Percentiles rank a stretch among this genome's conserved stretches.
These are phyloP conservation scores for Gymnosoma rotundatum DNA, from an alignment of 2,888 invertebrate species.

Conservation along the genomic window DNA sequence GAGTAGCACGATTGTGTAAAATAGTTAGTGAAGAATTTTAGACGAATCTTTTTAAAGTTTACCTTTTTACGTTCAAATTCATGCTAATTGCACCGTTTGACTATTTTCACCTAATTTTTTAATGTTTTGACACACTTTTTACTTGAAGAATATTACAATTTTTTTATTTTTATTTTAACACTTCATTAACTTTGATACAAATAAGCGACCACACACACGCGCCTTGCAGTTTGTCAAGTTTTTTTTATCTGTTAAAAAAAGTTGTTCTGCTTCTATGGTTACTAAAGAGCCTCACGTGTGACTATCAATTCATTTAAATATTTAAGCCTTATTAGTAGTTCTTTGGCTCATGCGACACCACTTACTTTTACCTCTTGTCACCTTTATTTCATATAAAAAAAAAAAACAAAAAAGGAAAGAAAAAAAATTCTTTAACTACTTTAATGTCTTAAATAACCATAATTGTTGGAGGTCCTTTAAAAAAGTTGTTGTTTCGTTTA, in stretches of 20 bases:
- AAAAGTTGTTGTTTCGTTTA: slow-evolving; percentile 19
- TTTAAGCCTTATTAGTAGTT: slow-evolving; percentile 52
- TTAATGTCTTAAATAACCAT: slow-evolving; percentile 63
- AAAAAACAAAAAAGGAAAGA: slow-evolving; percentile 5
- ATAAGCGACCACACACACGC: slow-evolving; percentile 79
- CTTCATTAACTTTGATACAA: slow-evolving; percentile 76
- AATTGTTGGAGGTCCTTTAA: slow-evolving; percentile 61
- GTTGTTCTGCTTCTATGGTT: slow-evolving; percentile 17
- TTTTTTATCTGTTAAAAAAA: slow-evolving; percentile 22
- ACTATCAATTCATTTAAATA: slow-evolving; percentile 46
- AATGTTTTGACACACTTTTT: neutral
- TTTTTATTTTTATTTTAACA: slow-evolving; percentile 73
- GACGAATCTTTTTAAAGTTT: too few species aligned
- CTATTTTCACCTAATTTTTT: too few species aligned
- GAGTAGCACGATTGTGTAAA: too few species aligned
- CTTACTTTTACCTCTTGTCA: slow-evolving; percentile 21
- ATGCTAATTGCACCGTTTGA: too few species aligned
- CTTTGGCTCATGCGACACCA: slow-evolving; percentile 66
- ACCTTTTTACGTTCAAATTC: too few species aligned
- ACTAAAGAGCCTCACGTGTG: slow-evolving; percentile 56
- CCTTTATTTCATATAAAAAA: neutral
- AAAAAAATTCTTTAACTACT: slow-evolving; percentile 46
- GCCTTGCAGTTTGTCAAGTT: slow-evolving; percentile 51
- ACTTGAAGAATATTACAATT: neutral
- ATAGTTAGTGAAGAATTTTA: too few species aligned